These are phyloP conservation scores for Mormyrus iriodes DNA, from an alignment of 2,113 vertebrate species.

Conservation along the genomic window DNA sequence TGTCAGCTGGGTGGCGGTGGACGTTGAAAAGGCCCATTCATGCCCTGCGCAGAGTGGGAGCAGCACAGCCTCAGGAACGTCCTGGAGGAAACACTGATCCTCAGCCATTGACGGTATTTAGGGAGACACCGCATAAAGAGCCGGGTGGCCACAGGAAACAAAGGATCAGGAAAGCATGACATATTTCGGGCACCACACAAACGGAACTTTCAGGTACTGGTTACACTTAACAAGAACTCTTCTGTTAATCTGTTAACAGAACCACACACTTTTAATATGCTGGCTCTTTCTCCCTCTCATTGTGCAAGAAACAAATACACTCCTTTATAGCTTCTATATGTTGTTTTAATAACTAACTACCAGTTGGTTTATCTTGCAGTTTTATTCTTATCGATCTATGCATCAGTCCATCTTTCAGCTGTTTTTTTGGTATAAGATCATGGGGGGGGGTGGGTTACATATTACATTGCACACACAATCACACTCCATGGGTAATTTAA, in stretches of 20 bases:
- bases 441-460: neutral
- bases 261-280: neutral
- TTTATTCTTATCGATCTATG: neutral
- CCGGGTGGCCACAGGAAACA: neutral
- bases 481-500: neutral
- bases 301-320: neutral
- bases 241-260: neutral
- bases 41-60: constrained; percentile 31
- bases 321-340: neutral
- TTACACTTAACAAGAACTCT: neutral
- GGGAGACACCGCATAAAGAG: neutral
- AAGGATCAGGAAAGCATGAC: neutral
- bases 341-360: neutral
- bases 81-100: constrained; percentile 29
- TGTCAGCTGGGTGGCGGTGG: constrained; percentile 30
- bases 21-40: constrained; percentile 47
- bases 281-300: neutral
- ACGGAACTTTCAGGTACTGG: neutral
- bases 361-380: neutral
- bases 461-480: neutral
- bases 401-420: neutral
- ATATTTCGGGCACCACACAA: neutral
- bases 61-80: constrained; percentile 1
- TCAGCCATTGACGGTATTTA: neutral
- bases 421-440: neutral